Conservation (phyloP, 2,797 vertebrate species). For the Prunella strophiata region DNA sequence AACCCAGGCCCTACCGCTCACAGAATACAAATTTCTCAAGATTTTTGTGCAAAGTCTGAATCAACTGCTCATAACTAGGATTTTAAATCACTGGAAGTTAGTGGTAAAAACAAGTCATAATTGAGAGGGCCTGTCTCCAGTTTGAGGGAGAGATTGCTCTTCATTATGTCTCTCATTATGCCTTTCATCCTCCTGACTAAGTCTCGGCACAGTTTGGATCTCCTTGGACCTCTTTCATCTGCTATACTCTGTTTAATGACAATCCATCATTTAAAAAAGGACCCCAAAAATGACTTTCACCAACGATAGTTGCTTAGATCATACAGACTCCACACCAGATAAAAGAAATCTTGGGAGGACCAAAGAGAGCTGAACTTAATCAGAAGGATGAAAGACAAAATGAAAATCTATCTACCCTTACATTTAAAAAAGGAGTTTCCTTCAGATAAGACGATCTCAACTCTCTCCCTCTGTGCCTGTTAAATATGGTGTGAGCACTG, state of each 20-base stretch:
- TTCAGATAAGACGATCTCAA: conserved; percentile 36
- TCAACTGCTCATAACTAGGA: neutral
- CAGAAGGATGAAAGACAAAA: conserved; percentile 54
- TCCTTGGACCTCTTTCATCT: conserved; percentile 63
- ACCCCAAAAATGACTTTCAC: neutral
- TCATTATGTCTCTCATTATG: conserved; percentile 55
- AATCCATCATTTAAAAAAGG: conserved; percentile 55
- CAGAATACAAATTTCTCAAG: neutral
- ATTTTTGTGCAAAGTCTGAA: neutral
- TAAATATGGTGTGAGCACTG: conserved; percentile 41
- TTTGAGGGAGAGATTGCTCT: conserved; percentile 20
- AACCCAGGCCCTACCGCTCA: neutral
- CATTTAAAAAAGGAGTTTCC: conserved; percentile 62
- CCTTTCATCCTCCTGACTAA: conserved; percentile 60
- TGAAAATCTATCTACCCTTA: conserved; percentile 50
- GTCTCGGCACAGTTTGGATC: conserved; percentile 48
- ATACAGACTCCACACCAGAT: conserved; percentile 34
- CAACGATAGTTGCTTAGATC: conserved; percentile 50
- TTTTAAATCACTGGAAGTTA: neutral
- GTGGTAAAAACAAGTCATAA: conserved; percentile 31
- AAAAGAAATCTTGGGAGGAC: conserved; percentile 61
- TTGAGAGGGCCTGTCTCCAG: conserved; percentile 36
- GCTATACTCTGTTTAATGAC: conserved; percentile 41
- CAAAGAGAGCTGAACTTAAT: conserved; percentile 53
- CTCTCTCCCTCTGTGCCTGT: conserved; percentile 30